Evolutionary conservation across 2,797 vertebrate species (phyloP), one percentile per base, ranked within the genome.

Genomic region (Argentina silus): DNA sequence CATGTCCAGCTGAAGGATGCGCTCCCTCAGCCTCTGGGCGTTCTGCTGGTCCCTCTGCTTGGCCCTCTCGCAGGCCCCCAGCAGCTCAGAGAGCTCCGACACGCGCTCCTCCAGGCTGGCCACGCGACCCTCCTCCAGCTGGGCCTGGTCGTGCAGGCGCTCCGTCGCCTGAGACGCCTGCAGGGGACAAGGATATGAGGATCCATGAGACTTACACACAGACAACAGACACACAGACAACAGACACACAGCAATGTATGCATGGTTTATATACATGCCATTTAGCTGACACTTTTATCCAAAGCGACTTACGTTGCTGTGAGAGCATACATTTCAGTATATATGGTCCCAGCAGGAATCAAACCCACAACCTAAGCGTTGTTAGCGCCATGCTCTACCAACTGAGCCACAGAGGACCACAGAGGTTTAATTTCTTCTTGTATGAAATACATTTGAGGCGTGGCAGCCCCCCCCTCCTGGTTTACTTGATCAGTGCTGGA

Each of bases 81-180:
- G 90, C 0, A 98, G 91, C 51, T 96, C 95, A 0, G 97, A 97
- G 61, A 95, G 91, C 76, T 99, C 94, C 0, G 96, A 93, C 14
- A 98, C 93, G 0, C 93, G 93, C 6, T 92, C 93, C 88, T 99
- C 98, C 84, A 99, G 81, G 74, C 90, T 92, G 0, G 96, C 95
- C 2, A 95, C 95, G 0, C 97, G 90, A 6, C 69, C 79, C 83
- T 99, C 97, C 48, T 98, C 96, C 6, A 88, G 82, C 86, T 94
- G 93, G 0, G 95, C 91, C 0, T 92, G 95, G 71, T 95, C 94
- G 9, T 77, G 90, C 0, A 95, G 91, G 3, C 90, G 93, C 63
- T 96, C 95, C 82, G 98, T 96, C 0, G 88, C 93, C 59, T 96
- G 93, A 0, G 88, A 82, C 0, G 87, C 90, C 97, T 98, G 87